A percentile compares a stretch with the other conserved stretches of the same genome.
Conservation (phyloP, 2,797 vertebrate species). For the Austrolebias charrua region DNA sequence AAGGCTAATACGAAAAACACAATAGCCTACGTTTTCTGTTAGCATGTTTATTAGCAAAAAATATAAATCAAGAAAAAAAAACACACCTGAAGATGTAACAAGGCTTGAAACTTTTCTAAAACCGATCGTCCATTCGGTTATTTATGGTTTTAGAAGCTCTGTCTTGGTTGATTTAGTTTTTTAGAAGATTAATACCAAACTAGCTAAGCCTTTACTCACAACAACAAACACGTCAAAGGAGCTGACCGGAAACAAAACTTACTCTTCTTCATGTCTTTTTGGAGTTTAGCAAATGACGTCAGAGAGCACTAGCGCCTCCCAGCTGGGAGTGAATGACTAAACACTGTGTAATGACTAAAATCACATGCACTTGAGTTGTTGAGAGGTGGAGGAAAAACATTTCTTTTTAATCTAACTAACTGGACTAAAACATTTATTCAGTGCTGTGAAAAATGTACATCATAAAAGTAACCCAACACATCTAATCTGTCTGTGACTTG, state of each 20-base stretch:
- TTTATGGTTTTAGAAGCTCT: neutral
- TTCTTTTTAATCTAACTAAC: no score
- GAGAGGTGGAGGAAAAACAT: no score
- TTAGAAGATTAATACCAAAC: neutral
- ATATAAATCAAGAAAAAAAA: neutral
- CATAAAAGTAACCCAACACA: no score
- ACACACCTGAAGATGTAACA: conserved; percentile 28
- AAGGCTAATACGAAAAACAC: no score
- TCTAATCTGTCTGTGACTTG: no score
- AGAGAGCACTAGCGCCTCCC: neutral
- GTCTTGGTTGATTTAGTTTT: neutral
- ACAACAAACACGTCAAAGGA: conserved; percentile 48
- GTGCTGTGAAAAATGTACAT: no score
- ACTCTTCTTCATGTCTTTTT: neutral
- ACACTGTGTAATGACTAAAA: no score
- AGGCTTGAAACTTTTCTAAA: rapidly evolving
- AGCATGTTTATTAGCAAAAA: conserved; percentile 14
- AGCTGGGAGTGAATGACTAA: no score
- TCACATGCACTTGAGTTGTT: no score
- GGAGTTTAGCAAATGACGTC: neutral
- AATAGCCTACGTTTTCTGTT: no score
- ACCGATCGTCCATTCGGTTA: neutral
- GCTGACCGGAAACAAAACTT: conserved; percentile 33
- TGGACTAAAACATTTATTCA: no score
- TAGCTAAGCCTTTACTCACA: conserved; percentile 22